Evolutionary conservation across 2,797 vertebrate species (phyloP).

Genomic region (Nannoperca obscura): DNA sequence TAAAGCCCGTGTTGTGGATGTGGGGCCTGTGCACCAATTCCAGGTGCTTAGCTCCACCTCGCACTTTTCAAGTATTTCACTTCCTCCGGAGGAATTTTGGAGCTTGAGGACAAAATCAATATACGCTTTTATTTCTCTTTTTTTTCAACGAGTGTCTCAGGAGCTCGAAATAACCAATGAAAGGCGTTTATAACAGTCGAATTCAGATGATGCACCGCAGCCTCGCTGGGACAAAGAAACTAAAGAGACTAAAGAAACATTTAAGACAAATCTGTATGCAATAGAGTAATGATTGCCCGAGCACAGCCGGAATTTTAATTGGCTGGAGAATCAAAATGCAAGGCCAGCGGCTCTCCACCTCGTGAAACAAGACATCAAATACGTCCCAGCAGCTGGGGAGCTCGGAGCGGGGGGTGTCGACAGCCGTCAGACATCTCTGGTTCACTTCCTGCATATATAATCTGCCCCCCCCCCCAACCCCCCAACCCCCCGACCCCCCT

Average conservation of each 20-base stretch:
- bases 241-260: conserved; percentile 33
- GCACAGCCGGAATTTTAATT: conserved; percentile 63
- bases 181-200: conserved; percentile 16
- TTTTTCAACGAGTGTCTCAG: conserved; percentile 41
- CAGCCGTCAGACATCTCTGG: conserved; percentile 61
- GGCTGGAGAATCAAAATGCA: conserved; percentile 61
- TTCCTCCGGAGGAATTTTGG: conserved; percentile 26
- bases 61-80: conserved; percentile 47
- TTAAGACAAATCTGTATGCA: conserved; percentile 69
- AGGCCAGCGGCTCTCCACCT: conserved; percentile 44
- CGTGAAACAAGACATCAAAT: conserved; percentile 75
- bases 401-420: conserved; percentile 60
- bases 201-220: conserved; percentile 24
- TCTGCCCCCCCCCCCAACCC: background rate
- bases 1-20: conserved; percentile 74
- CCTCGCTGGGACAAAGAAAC: conserved; percentile 20
- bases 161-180: conserved; percentile 31
- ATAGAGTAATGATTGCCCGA: conserved; percentile 39
- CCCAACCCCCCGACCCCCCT: no score
- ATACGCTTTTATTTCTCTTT: conserved; percentile 39
- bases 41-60: conserved; percentile 58
- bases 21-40: conserved; percentile 65
- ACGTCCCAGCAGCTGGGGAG: conserved; percentile 58
- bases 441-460: conserved; percentile 59
- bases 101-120: conserved; percentile 52